A percentile compares a stretch with the other conserved stretches of the same genome.
These are phyloP conservation scores for Silurus glanis DNA, from an alignment of 2,113 vertebrate genomes.

Conservation along the genomic window DNA sequence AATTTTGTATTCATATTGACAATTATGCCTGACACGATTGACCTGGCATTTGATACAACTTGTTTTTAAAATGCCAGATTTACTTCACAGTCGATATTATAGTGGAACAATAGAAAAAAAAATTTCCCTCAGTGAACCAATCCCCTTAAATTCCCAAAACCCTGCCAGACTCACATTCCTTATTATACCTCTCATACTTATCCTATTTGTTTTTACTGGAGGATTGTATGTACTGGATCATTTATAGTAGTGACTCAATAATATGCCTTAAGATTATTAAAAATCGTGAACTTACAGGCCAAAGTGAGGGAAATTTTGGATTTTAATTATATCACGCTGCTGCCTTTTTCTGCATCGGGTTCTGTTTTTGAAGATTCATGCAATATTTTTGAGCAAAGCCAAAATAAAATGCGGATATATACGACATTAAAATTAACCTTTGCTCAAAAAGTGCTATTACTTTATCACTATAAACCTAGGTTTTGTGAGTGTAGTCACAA, in stretches of 20 bases:
- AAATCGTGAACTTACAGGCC: neutral
- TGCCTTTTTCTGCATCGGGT: neutral
- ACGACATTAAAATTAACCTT: neutral
- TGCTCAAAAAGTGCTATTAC: neutral
- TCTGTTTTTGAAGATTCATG: neutral
- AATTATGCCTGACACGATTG: neutral
- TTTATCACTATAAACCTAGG: neutral
- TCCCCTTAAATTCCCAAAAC: neutral
- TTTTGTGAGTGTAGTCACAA: neutral
- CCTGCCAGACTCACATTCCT: neutral
- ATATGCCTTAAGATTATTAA: neutral
- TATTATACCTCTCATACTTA: neutral
- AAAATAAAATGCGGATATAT: neutral
- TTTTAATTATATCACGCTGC: neutral
- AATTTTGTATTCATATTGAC: neutral
- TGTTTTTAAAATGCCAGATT: neutral
- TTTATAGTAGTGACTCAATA: neutral
- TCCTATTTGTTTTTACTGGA: neutral
- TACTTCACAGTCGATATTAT: neutral
- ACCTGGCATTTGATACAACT: neutral
- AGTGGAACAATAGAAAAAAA: neutral
- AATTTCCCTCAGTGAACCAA: neutral
- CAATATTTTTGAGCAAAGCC: neutral
- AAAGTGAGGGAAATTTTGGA: no score
- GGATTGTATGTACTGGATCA: neutral